Conservation (phyloP, 1,140 invertebrate genomes). For the Daktulosphaira vitifoliae region DNA sequence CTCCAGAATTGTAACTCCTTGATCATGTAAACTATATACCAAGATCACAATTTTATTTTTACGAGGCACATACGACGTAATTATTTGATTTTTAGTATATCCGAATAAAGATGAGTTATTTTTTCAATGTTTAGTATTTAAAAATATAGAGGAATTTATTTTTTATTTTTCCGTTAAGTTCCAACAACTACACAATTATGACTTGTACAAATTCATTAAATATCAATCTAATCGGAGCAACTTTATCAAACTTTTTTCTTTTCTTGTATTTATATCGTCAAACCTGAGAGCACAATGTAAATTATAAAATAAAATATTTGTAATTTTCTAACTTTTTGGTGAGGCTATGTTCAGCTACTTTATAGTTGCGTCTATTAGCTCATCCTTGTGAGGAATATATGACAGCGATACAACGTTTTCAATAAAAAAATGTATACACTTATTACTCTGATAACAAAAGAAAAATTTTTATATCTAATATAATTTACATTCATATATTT, state of each 20-base stretch:
- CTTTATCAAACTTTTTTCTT: conserved; percentile 40
- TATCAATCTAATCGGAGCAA: conserved; percentile 40
- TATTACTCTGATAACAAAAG: too few relatives aligned
- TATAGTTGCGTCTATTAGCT: too few relatives aligned
- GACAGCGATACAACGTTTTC: too few relatives aligned
- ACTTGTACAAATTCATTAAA: conserved; percentile 40
- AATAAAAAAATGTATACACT: too few relatives aligned
- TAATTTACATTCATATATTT: too few relatives aligned
- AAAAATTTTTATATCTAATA: too few relatives aligned
- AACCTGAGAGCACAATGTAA: conserved; percentile 40
- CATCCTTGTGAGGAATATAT: too few relatives aligned
- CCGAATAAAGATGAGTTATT: neutral
- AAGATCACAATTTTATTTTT: conserved; percentile 19
- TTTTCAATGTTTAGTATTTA: neutral
- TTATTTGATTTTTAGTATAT: conserved; percentile 24
- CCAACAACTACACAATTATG: conserved; percentile 37
- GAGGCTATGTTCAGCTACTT: too few relatives aligned
- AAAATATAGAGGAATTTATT: conserved; percentile 34
- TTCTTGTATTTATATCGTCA: conserved; percentile 39
- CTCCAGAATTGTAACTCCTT: conserved; percentile 19
- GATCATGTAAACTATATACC: conserved; percentile 26
- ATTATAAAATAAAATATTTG: too few relatives aligned
- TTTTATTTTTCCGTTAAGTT: conserved; percentile 44
- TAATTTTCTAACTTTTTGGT: too few relatives aligned
- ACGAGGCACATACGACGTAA: conserved; percentile 17